Conservation (phyloP, 2,888 invertebrate genomes). For the Eupithecia dodoneata region DNA sequence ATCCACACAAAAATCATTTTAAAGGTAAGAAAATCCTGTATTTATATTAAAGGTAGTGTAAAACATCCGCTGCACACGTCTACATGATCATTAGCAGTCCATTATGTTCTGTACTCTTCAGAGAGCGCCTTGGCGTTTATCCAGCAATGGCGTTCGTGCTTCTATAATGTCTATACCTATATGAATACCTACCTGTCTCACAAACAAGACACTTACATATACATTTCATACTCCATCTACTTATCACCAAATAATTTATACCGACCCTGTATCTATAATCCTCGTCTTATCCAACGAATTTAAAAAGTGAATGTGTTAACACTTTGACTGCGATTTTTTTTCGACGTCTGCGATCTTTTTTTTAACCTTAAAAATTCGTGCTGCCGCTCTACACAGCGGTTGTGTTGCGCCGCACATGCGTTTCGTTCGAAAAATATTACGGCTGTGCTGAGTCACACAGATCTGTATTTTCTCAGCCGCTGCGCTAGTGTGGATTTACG, state of each 20-base stretch:
- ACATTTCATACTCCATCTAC: neutral
- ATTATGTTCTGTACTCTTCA: constrained; percentile 8
- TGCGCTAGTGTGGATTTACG: too few relatives aligned
- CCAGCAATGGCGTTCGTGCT: constrained; percentile 4
- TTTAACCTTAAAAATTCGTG: too few relatives aligned
- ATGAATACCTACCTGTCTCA: neutral
- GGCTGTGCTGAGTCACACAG: too few relatives aligned
- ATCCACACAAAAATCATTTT: neutral
- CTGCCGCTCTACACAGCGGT: too few relatives aligned
- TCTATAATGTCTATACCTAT: neutral
- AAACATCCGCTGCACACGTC: constrained; percentile 5
- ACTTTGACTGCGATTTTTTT: too few relatives aligned
- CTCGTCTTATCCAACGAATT: too few relatives aligned
- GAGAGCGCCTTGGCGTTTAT: constrained; percentile 18
- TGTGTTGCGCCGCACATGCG: too few relatives aligned
- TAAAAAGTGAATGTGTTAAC: too few relatives aligned
- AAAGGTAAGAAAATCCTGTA: neutral
- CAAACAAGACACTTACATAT: neutral
- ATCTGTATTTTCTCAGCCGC: too few relatives aligned
- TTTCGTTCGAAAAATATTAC: too few relatives aligned
- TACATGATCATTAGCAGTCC: constrained; percentile 16
- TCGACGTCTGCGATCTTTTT: too few relatives aligned
- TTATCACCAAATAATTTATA: neutral
- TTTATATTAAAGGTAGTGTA: neutral
- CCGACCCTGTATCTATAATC: too few relatives aligned